Conservation (phyloP, 2,113 vertebrate genomes). For the Orycteropus afer region DNA sequence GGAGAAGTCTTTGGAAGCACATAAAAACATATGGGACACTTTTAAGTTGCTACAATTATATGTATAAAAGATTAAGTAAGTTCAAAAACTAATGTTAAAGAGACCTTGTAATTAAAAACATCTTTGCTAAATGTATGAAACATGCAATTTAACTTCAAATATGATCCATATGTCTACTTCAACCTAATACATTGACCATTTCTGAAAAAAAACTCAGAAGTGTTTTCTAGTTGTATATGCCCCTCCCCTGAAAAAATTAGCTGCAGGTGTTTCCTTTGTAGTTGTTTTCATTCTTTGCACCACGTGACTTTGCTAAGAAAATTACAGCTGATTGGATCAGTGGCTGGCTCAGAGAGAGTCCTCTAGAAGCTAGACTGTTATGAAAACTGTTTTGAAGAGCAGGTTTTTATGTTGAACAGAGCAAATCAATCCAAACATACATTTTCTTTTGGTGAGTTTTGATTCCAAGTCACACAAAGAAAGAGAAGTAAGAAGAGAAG, state of each 20-base stretch:
- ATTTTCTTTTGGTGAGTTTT: background rate
- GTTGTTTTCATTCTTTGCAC: background rate
- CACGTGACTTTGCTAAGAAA: background rate
- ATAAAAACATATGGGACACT: background rate
- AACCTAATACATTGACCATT: background rate
- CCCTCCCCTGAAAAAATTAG: background rate
- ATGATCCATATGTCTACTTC: background rate
- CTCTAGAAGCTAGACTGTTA: background rate
- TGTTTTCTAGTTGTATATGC: background rate
- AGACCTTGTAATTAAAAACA: background rate
- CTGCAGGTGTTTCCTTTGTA: conserved; percentile 1
- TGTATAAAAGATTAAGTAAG: background rate
- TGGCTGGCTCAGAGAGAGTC: background rate
- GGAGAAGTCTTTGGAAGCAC: no score
- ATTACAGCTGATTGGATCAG: background rate
- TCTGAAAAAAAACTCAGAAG: background rate
- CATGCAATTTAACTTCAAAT: background rate
- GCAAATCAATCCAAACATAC: background rate
- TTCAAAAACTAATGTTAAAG: background rate
- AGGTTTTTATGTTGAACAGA: background rate
- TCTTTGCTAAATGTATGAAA: background rate
- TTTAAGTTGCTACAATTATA: background rate
- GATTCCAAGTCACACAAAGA: background rate
- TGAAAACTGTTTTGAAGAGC: background rate
- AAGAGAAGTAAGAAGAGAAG: background rate